Evolutionary conservation across 2,888 invertebrate species (phyloP).

Genomic region (Ophion ellenae): DNA sequence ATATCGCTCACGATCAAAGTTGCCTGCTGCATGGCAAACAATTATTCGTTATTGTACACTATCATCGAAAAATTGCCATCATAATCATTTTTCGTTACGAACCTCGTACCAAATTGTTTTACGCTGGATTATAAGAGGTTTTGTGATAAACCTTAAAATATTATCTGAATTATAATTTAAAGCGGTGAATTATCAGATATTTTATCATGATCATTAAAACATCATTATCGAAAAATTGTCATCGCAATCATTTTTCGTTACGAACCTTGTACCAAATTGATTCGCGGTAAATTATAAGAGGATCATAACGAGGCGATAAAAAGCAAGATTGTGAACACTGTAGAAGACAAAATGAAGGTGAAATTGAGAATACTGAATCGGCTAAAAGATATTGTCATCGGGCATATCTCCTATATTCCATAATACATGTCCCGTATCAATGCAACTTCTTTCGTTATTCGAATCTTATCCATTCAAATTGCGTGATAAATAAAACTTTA

Average conservation of each 20-base stretch:
- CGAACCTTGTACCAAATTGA: background rate
- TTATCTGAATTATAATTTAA: too few species aligned
- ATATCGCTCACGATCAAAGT: too few species aligned
- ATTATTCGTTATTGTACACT: too few species aligned
- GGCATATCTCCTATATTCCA: background rate
- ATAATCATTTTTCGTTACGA: too few species aligned
- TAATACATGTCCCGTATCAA: background rate
- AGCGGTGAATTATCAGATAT: too few species aligned
- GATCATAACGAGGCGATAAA: background rate
- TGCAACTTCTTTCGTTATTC: background rate
- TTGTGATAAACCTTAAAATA: too few species aligned
- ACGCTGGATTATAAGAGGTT: too few species aligned
- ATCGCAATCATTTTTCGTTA: background rate
- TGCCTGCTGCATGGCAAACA: too few species aligned
- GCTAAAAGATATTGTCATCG: background rate
- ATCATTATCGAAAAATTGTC: background rate
- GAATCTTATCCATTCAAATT: constrained; percentile 18
- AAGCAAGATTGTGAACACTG: background rate
- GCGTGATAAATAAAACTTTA: background rate
- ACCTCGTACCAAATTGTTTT: too few species aligned
- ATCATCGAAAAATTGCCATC: too few species aligned
- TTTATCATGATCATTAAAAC: too few species aligned
- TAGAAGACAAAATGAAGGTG: background rate
- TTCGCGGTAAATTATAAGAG: background rate
- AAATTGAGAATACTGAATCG: background rate